phyloP scores from a whole-genome alignment of 2,797 vertebrate genomes.

The Pyrocephalus nanus region DNA sequence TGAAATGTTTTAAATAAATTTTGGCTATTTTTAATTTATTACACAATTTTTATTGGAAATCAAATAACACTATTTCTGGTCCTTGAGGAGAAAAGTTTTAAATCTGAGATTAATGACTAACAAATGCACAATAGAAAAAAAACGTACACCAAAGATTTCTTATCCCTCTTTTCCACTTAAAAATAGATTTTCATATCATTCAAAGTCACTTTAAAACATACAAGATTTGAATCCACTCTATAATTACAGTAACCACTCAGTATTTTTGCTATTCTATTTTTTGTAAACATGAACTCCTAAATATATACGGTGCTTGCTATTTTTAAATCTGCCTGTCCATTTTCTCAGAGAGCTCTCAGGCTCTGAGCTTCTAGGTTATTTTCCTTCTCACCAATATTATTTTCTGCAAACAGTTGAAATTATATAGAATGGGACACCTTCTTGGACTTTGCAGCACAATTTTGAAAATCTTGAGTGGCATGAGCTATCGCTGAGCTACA shows the following conservation, averaged over 20 bases:
- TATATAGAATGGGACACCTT: not conserved
- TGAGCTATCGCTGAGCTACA: not conserved
- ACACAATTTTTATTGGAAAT: not conserved
- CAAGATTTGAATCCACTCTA: not conserved
- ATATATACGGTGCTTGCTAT: not conserved
- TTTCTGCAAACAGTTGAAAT: not conserved
- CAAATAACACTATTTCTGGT: not conserved
- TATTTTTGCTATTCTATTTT: not conserved
- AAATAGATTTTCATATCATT: not conserved
- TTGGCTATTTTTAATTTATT: not conserved
- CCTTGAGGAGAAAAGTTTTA: not conserved
- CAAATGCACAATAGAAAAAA: not conserved
- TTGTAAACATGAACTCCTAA: not conserved
- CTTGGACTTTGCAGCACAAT: not conserved
- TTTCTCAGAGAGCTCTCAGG: not conserved
- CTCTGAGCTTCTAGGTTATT: not conserved
- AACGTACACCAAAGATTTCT: not conserved
- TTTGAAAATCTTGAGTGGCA: not conserved
- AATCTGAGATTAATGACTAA: not conserved
- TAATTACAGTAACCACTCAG: not conserved
- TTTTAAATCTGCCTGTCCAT: not conserved
- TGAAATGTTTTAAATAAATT: not conserved
- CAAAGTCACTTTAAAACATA: not conserved
- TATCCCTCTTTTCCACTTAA: not conserved
- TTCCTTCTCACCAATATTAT: not conserved